A percentile compares a stretch with the other conserved stretches of the same genome.
phyloP scores from a whole-genome alignment of 2,888 invertebrate species.

The Hemistola chrysoprasaria region DNA sequence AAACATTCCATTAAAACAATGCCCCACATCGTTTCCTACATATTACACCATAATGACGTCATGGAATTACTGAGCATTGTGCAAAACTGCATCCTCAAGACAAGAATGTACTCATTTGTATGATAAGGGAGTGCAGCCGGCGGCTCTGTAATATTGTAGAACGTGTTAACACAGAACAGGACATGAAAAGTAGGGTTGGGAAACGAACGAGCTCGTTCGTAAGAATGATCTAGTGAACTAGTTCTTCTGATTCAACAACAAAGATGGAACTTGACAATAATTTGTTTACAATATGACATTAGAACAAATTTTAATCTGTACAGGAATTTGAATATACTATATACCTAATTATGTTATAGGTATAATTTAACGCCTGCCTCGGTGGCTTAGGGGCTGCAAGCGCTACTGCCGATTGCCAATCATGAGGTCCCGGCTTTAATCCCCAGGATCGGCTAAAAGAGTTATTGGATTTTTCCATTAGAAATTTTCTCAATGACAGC shows the following conservation, averaged over 20 bases:
- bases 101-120: slow-evolving; percentile 61
- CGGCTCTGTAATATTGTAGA: slow-evolving; percentile 62
- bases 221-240: not conserved
- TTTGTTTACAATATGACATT: too few species aligned
- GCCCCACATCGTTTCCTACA: slow-evolving; percentile 17
- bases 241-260: not conserved
- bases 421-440: too few species aligned
- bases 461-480: too few species aligned
- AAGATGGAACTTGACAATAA: too few species aligned
- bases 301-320: too few species aligned
- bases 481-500: too few species aligned
- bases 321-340: too few species aligned
- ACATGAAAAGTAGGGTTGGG: not conserved
- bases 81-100: slow-evolving; percentile 34
- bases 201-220: not conserved
- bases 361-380: too few species aligned
- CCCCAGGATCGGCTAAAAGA: too few species aligned
- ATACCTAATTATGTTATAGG: too few species aligned
- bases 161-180: slow-evolving; percentile 54
- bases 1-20: slow-evolving; percentile 11
- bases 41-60: slow-evolving; percentile 41
- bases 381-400: too few species aligned
- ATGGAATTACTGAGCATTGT: slow-evolving; percentile 37
- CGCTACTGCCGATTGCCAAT: too few species aligned
- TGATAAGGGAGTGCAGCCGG: slow-evolving; percentile 50